Conservation (phyloP, 2,888 invertebrate species). For the Odontothrips loti region DNA sequence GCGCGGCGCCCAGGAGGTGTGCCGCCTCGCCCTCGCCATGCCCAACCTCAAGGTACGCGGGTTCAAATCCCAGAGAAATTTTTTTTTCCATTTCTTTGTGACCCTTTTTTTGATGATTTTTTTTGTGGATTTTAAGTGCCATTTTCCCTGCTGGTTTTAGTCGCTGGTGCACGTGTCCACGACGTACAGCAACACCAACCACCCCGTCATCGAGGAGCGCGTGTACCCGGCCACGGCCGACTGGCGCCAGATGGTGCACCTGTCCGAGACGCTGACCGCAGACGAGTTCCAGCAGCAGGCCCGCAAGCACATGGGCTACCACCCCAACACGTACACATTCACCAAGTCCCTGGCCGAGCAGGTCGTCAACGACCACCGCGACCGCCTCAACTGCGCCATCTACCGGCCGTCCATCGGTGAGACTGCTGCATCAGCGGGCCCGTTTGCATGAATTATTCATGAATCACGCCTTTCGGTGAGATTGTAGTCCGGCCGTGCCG, state of each 20-base stretch:
- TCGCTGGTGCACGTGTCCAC: constrained; percentile 56
- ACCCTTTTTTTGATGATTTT: too few relatives aligned
- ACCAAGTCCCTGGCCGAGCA: constrained; percentile 83
- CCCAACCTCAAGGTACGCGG: constrained; percentile 41
- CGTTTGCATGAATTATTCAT: too few relatives aligned
- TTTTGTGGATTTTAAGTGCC: neutral
- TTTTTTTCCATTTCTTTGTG: too few relatives aligned
- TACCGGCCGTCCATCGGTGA: constrained; percentile 82
- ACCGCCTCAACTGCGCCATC: constrained; percentile 65
- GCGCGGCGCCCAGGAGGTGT: constrained; percentile 50
- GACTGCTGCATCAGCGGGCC: constrained; percentile 32
- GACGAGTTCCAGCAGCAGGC: constrained; percentile 54
- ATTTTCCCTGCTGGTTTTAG: too few relatives aligned
- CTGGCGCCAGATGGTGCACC: constrained; percentile 61
- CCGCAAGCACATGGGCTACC: constrained; percentile 59
- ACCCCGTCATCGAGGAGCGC: constrained; percentile 49
- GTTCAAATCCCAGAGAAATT: too few relatives aligned
- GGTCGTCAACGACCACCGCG: constrained; percentile 62
- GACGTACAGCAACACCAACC: constrained; percentile 56
- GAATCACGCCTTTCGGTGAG: too few relatives aligned
- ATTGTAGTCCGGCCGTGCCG: too few relatives aligned
- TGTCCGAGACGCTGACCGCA: constrained; percentile 59
- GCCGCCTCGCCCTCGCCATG: constrained; percentile 43
- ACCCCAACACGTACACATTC: constrained; percentile 87
- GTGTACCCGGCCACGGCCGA: constrained; percentile 56